Percentiles rank a stretch among this genome's conserved stretches.
phyloP scores from a whole-genome alignment of 2,888 invertebrate genomes.

The Caenorhabditis parvicauda region DNA sequence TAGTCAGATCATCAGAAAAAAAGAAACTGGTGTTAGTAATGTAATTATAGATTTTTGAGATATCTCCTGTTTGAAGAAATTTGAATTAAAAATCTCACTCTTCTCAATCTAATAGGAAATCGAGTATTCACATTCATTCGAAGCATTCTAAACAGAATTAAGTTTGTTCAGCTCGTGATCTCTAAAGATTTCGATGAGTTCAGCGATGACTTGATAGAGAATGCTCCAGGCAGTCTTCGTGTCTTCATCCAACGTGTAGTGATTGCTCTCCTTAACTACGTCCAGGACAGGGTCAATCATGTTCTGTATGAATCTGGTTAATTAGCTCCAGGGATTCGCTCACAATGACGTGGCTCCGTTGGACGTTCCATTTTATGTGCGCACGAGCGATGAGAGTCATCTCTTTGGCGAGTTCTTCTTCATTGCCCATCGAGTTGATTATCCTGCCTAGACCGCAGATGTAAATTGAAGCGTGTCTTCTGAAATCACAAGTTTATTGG shows the following conservation, averaged over 20 bases:
- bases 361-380: conserved; percentile 59
- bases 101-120: too few species aligned
- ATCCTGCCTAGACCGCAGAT: conserved; percentile 51
- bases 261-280: conserved; percentile 34
- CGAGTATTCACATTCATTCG: background rate
- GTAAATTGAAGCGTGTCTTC: conserved; percentile 49
- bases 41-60: too few species aligned
- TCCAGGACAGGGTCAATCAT: conserved; percentile 54
- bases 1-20: too few species aligned
- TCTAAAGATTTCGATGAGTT: conserved; percentile 53
- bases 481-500: conserved; percentile 7
- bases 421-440: conserved; percentile 55
- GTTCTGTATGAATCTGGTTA: conserved; percentile 42
- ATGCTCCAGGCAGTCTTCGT: conserved; percentile 51
- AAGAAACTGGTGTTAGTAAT: too few species aligned
- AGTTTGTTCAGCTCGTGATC: conserved; percentile 14
- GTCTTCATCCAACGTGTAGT: conserved; percentile 32
- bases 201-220: conserved; percentile 58
- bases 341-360: conserved; percentile 52
- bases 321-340: conserved; percentile 9
- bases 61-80: too few species aligned
- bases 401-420: conserved; percentile 36
- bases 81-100: too few species aligned
- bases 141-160: background rate
- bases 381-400: conserved; percentile 50